Evolutionary conservation across 2,797 vertebrate species (phyloP), one percentile per base, ranked within the genome.

Genomic region (Steatocranus sp.): DNA sequence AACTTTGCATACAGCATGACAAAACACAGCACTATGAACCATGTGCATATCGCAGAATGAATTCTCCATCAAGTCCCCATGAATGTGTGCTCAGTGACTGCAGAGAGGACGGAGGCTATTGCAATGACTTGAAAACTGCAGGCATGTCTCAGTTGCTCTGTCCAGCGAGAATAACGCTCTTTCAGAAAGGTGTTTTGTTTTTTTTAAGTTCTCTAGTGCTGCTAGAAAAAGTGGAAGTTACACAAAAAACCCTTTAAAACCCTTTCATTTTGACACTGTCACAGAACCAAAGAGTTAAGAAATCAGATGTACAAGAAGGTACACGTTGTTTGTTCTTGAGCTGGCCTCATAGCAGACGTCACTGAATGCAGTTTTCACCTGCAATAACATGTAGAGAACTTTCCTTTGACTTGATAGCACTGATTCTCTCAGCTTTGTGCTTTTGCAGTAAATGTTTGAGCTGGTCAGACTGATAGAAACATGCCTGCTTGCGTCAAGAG

Each of bases 111-210:
- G 51, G 76, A 88, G 76, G 90, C 81, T 80, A 83, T 82, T 82
- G 61, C 17, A 27, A 89, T 90, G 94, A 94, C 94, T 94, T 94
- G 87, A 93, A 95, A 91, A 88, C 25, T 78, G 83, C 93, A 91
- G 92, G 89, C 94, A 94, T 94, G 93, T 94, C 88, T 94, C 88
- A 81, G 88, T 93, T 91, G 80, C 84, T 94, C 91, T 93, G 92
- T 93, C 91, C 92, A 91, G 92, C 77, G 82, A 83, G 89, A 92
- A 93, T 77, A 85, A 80, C 83, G 73, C 17, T 50, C 80, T 84
- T 87, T 87, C 43, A 54, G 76, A 84, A 61, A 79, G 77, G 30
- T 76, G 41, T 84, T 85, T 80, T 3, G 1, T 82, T 56, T 76
- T 48, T 76, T 48, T 48, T 30, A 73, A 84, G 48, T 88, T 78